These are phyloP conservation scores for Poeciliopsis prolifica DNA, from an alignment of 2,113 vertebrate species.

Conservation along the genomic window DNA sequence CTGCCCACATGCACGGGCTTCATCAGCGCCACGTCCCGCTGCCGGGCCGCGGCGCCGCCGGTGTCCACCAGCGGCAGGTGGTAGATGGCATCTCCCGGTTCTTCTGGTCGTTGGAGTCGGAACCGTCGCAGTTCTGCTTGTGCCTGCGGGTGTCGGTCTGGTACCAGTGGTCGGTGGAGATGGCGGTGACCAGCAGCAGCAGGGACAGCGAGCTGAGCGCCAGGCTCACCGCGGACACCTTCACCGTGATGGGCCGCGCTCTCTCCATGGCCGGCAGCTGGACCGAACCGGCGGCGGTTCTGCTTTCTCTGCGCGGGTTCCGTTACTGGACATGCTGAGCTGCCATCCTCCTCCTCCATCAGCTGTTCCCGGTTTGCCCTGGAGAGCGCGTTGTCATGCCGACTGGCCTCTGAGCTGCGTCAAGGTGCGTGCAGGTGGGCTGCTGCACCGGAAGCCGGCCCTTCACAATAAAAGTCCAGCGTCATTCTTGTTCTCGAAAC, in stretches of 20 bases:
- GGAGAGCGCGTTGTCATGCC: conserved; percentile 62
- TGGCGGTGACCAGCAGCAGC: conserved; percentile 84
- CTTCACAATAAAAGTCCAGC: conserved; percentile 53
- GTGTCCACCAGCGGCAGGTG: conserved; percentile 88
- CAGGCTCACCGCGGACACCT: conserved; percentile 84
- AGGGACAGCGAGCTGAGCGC: conserved; percentile 81
- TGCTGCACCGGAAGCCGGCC: not conserved
- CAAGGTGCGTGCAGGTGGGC: conserved; percentile 19
- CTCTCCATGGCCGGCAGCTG: conserved; percentile 79
- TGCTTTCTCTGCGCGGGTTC: conserved; percentile 30
- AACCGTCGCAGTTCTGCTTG: conserved; percentile 87
- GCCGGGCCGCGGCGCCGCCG: conserved; percentile 54
- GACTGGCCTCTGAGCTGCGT: conserved; percentile 44
- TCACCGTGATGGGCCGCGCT: conserved; percentile 78
- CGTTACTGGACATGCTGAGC: conserved; percentile 63
- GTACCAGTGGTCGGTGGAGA: conserved; percentile 90
- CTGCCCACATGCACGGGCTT: conserved; percentile 83
- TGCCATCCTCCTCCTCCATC: conserved; percentile 56
- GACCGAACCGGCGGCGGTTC: conserved; percentile 32
- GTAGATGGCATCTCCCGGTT: conserved; percentile 90
- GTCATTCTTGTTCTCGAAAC: too few relatives aligned
- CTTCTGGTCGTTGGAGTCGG: conserved; percentile 86
- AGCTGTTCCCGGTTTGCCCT: conserved; percentile 39
- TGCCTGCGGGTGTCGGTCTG: conserved; percentile 88
- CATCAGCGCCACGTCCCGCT: conserved; percentile 75